Conservation (phyloP, 2,888 invertebrate genomes). For the Adelphocoris suturalis region DNA sequence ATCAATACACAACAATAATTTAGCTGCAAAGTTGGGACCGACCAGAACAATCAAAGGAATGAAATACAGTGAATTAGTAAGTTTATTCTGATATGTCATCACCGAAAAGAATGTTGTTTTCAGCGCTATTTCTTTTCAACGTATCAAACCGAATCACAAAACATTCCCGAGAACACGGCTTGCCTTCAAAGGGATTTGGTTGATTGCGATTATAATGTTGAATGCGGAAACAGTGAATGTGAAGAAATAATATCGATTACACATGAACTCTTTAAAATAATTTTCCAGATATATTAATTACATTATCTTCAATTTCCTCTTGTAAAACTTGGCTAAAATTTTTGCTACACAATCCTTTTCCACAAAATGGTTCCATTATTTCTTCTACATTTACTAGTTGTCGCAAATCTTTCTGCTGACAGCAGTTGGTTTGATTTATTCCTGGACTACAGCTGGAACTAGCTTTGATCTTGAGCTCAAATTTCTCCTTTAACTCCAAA, state of each 20-base stretch:
- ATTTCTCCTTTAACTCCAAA: no score
- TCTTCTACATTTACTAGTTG: no score
- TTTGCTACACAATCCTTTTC: no score
- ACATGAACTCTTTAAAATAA: conserved; percentile 23
- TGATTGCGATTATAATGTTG: conserved; percentile 56
- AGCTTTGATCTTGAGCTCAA: no score
- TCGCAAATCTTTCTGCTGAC: no score
- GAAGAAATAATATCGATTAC: conserved; percentile 47
- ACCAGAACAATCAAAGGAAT: conserved; percentile 65
- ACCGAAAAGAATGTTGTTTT: conserved; percentile 63
- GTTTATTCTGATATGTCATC: conserved; percentile 66
- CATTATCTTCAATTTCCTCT: no score
- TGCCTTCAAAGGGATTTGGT: background rate
- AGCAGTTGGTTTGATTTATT: no score
- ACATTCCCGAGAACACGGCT: conserved; percentile 66
- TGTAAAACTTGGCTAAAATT: no score
- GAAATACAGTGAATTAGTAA: conserved; percentile 30
- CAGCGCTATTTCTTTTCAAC: conserved; percentile 70
- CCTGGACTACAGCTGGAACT: no score
- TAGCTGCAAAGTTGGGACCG: conserved; percentile 64
- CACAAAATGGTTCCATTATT: no score
- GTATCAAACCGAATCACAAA: conserved; percentile 64
- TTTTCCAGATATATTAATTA: no score
- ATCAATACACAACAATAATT: conserved; percentile 70
- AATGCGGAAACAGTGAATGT: conserved; percentile 47